Base-by-base conservation (phyloP, 2,797 vertebrate species). In the Thripadectes ignobilis region DNA sequence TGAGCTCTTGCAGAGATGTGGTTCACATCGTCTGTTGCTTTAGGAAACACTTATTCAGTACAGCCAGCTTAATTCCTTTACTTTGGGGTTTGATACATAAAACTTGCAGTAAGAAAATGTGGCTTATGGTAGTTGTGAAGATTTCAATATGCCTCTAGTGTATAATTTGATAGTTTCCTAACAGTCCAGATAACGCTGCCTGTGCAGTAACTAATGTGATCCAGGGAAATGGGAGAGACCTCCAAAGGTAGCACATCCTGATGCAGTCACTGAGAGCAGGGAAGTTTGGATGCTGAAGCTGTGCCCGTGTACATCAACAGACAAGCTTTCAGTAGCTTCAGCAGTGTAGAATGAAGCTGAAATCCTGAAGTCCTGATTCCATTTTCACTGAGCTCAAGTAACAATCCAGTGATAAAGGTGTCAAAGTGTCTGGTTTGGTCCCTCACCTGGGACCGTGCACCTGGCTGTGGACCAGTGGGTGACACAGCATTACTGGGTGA, bases 1-100 rank as follows among this genome's bases (percentile, higher is more conserved):
- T 75, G 83, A 94, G 61, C 43, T 87, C 32, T 87, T 58, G 58
- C 61, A 93, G 82, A 51, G 61, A 41, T 57, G n/a, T 45, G 17
- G 30, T 68, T 92, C 84, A 27, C 41, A 30, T 67, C 3, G 10
- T 62, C 72, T 87, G 18, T 58, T 85, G 45, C 9, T 0, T 85
- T 92, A 83, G 88, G 74, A 87, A 83, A 32, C 16, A 34, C 68
- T 61, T 87, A 36, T 77, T 76, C 72, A 52, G 45, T 61, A 32
- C 39, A 94, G 41, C 20, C 57, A 89, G 65, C 54, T 85, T 54
- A 58, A 27, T 68, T 79, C 58, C 85, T 18, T 77, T 77, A 23
- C 54, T 80, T 74, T 45, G 27, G 6, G 2, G 12, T 46, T 27
- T 77, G 65, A 76, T 65, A 7, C 4, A n/a, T 55, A 83, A 80